Evolutionary conservation across 2,113 vertebrate genomes (phyloP), one percentile per base, ranked within the genome.

Genomic region (Equus quagga): DNA sequence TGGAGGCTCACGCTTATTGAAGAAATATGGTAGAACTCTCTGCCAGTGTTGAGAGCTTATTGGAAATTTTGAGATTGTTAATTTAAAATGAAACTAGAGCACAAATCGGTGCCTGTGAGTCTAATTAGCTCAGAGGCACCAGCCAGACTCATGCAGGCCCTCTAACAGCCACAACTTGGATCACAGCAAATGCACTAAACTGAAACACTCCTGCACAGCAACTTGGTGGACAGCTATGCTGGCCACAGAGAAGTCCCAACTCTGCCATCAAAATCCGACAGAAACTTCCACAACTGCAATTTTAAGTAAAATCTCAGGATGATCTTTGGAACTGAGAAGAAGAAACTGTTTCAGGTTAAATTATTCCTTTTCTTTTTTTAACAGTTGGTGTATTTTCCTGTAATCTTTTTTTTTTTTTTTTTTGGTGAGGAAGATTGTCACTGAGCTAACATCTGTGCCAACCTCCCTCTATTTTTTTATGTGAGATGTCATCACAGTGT

Each of bases 41-140:
- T 23, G 13, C 49, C 28, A 73, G 18, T 31, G 18, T 65, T 78
- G 56, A 73, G 10, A 33, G 23, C 2, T 54, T 76, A 31, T 8
- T 95, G 65, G 81, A 89, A 92, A 91, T 54, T 54, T 46, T 96
- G 91, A 91, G 69, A 64, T 56, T 92, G 69, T 31, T 84, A 28
- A 89, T 49, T 80, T 78, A 79, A 83, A 67, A 83, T n/a, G 58
- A 65, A 96, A 64, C 64, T 26, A 49, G 56, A 88, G 36, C 31
- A 72, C 10, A 36, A 23, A 54, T 60, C 60, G 64, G 31, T 21
- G 5, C 23, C n/a, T 51, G 67, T 64, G 46, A 41, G 31, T 94
- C 49, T n/a, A 46, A 6, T 23, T 54, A 89, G 44, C 49, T 9
- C 4, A 1, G 60, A 56, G 44, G 23, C 2, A 1, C 6, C 81